Evolutionary conservation across 2,113 vertebrate genomes (phyloP), one percentile per base, ranked within the genome.

Genomic region (Ariopsis seemanni): DNA sequence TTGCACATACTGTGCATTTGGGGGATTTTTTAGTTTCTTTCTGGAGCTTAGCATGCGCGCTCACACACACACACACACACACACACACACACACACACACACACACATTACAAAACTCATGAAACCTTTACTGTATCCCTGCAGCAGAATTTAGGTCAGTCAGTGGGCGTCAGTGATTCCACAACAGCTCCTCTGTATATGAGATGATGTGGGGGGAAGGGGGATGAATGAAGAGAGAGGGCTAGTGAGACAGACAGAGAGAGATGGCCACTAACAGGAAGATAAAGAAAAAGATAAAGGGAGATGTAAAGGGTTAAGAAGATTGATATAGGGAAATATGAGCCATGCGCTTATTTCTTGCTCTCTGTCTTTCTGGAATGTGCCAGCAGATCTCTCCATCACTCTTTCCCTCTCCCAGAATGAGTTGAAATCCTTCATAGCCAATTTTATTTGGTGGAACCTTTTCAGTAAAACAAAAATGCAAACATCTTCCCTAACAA

Each of bases 81-180:
- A 69, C 65, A 71, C 82, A 71, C 65, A 69, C 25, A 69, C 62
- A 67, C 82, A 67, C 62, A 83, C 72, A 78, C 57, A 63, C 58
- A 65, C 83, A 67, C 34, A 80, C 1, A 48, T 80, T 80, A 55
- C 7, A 63, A 22, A 80, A 53, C 27, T 22, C 85, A 53, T 69
- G 60, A 69, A 81, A 89, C 75, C 67, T 65, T 27, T 93, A 91
- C 92, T 93, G 86, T 50, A 82, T 91, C 92, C 91, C 90, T 92
- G 92, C 92, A 90, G 88, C 91, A 93, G 94, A 93, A 94, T 94
- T 93, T 94, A 95, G 94, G 93, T 95, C 94, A 95, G 89, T 90
- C 90, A 91, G 89, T 84, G 87, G 85, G 89, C 92, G 89, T 91
- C 88, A 92, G 80, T 89, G 65, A 86, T 90, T 92, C 85, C 87